phyloP scores from a whole-genome alignment of 2,888 invertebrate genomes.

The Biston stratarius region DNA sequence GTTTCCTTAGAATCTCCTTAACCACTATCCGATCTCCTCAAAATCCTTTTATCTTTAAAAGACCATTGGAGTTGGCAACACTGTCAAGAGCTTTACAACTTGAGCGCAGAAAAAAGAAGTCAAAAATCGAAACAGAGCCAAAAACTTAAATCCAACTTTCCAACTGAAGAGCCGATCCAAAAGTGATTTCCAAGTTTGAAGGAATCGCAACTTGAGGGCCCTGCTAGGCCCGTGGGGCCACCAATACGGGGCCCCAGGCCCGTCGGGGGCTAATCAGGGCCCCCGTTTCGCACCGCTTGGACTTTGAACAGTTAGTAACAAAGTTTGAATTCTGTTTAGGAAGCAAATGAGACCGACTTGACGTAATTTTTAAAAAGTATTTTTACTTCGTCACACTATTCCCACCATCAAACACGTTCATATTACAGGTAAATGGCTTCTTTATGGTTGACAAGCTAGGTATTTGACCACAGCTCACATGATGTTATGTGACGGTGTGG shows the following conservation, averaged over 20 bases:
- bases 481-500: too few species aligned
- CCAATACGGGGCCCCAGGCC: conserved; percentile 1
- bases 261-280: conserved; percentile 11
- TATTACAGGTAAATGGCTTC: too few species aligned
- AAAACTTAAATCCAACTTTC: conserved; percentile 37
- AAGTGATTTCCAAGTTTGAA: conserved; percentile 42
- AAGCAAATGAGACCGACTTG: conserved; percentile 6
- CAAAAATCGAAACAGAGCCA: conserved; percentile 35
- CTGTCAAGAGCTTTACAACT: conserved; percentile 19
- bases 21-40: conserved; percentile 1
- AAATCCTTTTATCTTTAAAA: conserved; percentile 15
- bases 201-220: conserved; percentile 25
- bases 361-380: neutral
- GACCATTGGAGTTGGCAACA: conserved; percentile 9
- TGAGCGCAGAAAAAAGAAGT: conserved; percentile 23
- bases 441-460: too few species aligned
- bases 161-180: conserved; percentile 39
- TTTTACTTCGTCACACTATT: neutral
- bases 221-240: neutral
- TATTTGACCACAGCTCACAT: too few species aligned
- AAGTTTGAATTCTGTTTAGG: conserved; percentile 15
- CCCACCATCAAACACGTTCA: neutral
- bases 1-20: neutral
- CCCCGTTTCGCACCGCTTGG: neutral
- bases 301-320: conserved; percentile 14